A percentile compares a stretch with the other conserved stretches of the same genome.
phyloP scores from a whole-genome alignment of 2,113 vertebrate genomes.

The Ceyx margarethae region DNA sequence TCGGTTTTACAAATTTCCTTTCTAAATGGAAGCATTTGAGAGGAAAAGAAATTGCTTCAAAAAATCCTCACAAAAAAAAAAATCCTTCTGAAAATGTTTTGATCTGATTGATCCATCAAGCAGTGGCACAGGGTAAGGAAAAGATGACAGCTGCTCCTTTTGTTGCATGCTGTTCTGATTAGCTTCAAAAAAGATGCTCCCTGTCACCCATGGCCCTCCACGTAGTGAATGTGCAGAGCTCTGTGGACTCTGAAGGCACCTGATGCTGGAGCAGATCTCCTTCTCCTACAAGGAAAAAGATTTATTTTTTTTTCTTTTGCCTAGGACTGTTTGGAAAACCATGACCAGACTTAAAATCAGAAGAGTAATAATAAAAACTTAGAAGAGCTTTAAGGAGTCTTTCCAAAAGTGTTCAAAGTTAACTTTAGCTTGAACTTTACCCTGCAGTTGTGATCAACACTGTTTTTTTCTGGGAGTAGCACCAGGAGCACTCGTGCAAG shows the following conservation, averaged over 20 bases:
- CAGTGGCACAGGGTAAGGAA: conserved; percentile 4
- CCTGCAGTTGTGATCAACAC: neutral
- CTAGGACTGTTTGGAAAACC: neutral
- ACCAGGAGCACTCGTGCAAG: neutral
- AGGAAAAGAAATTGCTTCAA: neutral
- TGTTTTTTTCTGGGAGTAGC: neutral
- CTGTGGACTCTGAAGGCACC: neutral
- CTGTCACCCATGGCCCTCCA: conserved; percentile 1
- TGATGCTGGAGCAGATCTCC: neutral
- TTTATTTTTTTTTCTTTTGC: neutral
- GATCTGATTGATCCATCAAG: conserved; percentile 32
- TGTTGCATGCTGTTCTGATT: conserved; percentile 12
- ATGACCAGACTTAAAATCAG: neutral
- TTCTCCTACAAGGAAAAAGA: neutral
- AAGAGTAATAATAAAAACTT: neutral
- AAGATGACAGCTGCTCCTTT: conserved; percentile 32
- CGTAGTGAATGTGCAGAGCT: neutral
- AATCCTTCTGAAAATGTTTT: conserved; percentile 13
- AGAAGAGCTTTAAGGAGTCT: neutral
- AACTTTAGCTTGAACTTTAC: neutral
- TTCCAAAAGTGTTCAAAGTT: neutral
- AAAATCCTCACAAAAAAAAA: neutral
- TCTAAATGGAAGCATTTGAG: neutral
- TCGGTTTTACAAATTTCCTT: conserved; percentile 15
- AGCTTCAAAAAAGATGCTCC: neutral